These are phyloP conservation scores for Actinemys pallida DNA, from an alignment of 2,113 vertebrate genomes.

Conservation along the genomic window DNA sequence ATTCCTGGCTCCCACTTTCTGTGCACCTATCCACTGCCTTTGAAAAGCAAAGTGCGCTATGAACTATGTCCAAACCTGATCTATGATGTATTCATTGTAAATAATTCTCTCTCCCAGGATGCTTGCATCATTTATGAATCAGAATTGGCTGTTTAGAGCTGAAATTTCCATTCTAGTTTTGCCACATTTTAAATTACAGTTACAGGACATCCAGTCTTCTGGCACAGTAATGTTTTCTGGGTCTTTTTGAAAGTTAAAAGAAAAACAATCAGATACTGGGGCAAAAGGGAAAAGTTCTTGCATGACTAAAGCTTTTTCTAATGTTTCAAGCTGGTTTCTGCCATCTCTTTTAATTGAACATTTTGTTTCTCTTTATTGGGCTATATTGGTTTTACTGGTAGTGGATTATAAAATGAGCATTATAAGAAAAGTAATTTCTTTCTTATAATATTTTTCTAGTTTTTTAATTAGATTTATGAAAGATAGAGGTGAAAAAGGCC, in stretches of 20 bases:
- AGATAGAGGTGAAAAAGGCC: not conserved
- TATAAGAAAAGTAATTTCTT: constrained; percentile 1
- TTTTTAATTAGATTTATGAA: constrained; percentile 20
- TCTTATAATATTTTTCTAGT: constrained; percentile 20
- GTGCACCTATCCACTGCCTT: not conserved
- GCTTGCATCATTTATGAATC: constrained; percentile 3
- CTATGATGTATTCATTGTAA: not conserved
- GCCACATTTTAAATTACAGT: not conserved
- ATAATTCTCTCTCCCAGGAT: not conserved
- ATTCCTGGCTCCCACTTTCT: not conserved
- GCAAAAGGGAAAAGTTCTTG: not conserved
- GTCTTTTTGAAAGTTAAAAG: not conserved
- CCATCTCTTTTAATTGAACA: constrained; percentile 22
- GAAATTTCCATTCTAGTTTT: constrained; percentile 16
- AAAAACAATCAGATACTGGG: not conserved
- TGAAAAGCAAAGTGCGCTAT: not conserved
- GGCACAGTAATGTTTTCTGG: not conserved
- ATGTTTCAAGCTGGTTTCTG: constrained; percentile 27
- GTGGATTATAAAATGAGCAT: not conserved
- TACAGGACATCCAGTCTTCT: not conserved
- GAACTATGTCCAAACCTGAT: not conserved
- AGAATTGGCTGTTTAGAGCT: not conserved
- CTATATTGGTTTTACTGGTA: constrained; percentile 51
- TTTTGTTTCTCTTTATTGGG: constrained; percentile 37
- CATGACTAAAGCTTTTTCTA: not conserved